These are phyloP conservation scores for Seira ritae DNA, from an alignment of 2,888 invertebrate genomes.

Conservation along the genomic window DNA sequence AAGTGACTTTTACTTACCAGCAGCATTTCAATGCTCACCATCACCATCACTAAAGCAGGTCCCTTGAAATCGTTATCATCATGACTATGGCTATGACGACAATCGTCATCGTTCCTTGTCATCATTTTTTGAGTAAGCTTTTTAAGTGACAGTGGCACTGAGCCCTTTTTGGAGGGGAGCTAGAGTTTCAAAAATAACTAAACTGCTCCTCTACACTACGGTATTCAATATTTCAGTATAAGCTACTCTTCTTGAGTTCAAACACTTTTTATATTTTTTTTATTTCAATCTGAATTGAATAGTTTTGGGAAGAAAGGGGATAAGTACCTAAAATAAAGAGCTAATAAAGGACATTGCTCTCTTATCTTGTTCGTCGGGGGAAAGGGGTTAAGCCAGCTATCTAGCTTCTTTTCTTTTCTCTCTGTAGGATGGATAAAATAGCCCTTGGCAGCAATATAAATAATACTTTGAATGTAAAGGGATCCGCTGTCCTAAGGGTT, in stretches of 20 bases:
- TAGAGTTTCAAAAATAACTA: background rate
- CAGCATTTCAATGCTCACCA: no score
- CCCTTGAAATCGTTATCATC: background rate
- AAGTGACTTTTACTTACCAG: background rate
- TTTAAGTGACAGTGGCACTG: slow-evolving; percentile 12
- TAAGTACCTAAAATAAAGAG: slow-evolving; percentile 21
- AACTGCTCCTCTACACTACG: background rate
- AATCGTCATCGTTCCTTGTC: slow-evolving; percentile 17
- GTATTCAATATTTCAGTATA: background rate
- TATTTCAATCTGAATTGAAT: slow-evolving; percentile 17
- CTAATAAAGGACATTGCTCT: slow-evolving; percentile 19
- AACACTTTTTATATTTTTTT: background rate
- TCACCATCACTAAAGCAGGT: no score
- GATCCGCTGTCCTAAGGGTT: background rate
- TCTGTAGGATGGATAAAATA: slow-evolving; percentile 40
- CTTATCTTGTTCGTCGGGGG: background rate
- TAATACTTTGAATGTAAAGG: slow-evolving; percentile 37
- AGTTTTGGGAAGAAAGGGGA: background rate
- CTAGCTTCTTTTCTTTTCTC: no score
- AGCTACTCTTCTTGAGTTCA: slow-evolving; percentile 6
- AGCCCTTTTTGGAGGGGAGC: background rate
- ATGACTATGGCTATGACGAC: no score
- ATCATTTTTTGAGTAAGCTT: slow-evolving; percentile 16
- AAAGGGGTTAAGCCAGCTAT: slow-evolving; percentile 21
- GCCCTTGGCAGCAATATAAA: slow-evolving; percentile 63